phyloP scores from a whole-genome alignment of 2,888 invertebrate genomes.

The Schizaphis graminum region DNA sequence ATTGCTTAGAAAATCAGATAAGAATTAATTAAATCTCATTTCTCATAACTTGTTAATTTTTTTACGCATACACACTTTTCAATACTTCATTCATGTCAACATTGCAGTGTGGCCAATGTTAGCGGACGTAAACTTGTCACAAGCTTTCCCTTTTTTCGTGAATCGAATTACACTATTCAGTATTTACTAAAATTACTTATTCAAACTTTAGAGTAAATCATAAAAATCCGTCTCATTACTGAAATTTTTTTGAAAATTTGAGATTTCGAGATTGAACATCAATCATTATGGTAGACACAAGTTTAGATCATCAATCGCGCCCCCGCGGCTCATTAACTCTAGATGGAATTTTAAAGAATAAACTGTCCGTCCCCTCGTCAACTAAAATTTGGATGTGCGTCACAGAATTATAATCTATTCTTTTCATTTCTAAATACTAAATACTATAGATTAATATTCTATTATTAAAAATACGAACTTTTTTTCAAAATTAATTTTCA shows the following conservation, averaged over 20 bases:
- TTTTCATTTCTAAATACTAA: neutral
- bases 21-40: conserved; percentile 53
- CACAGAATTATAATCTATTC: conserved; percentile 30
- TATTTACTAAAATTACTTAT: too few species aligned
- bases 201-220: neutral
- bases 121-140: conserved; percentile 31
- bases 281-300: neutral
- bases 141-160: conserved; percentile 52
- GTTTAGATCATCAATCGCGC: neutral
- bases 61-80: conserved; percentile 65
- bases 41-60: conserved; percentile 59
- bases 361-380: neutral
- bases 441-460: neutral
- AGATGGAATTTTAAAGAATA: neutral
- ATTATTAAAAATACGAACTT: neutral
- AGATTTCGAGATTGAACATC: neutral
- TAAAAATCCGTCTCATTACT: neutral
- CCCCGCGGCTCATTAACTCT: neutral
- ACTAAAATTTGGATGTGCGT: neutral
- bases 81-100: conserved; percentile 65
- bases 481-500: neutral
- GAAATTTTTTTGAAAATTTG: neutral
- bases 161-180: neutral
- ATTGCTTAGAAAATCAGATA: conserved; percentile 55
- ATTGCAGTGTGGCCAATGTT: conserved; percentile 59